Percentiles rank a stretch among this genome's conserved stretches.
Conservation (phyloP, 2,888 invertebrate species). For the Herminia tarsipennalis region DNA sequence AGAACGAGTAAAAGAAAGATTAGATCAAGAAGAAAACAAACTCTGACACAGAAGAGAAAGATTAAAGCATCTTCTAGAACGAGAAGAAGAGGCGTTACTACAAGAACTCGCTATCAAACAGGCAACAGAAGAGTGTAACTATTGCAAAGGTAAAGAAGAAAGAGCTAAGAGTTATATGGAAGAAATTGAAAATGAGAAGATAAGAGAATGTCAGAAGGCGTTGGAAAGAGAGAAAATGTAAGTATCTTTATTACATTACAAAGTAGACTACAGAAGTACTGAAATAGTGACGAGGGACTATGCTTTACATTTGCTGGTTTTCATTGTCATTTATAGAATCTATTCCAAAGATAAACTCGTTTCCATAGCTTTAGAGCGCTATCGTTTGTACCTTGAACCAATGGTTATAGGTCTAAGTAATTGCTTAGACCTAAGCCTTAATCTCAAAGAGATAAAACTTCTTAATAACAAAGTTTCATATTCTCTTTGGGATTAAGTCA, state of each 20-base stretch:
- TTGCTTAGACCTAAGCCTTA: too few relatives aligned
- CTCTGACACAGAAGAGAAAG: constrained; percentile 74
- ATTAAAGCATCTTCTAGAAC: constrained; percentile 57
- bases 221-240: constrained; percentile 77
- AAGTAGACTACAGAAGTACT: too few relatives aligned
- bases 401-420: too few relatives aligned
- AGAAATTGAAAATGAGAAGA: constrained; percentile 66
- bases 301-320: too few relatives aligned
- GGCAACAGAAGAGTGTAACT: constrained; percentile 59
- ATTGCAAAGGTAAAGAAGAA: constrained; percentile 61
- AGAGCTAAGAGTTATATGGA: constrained; percentile 55
- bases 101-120: constrained; percentile 60
- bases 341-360: too few relatives aligned
- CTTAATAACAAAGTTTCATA: too few relatives aligned
- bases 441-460: too few relatives aligned
- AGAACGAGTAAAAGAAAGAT: constrained; percentile 63
- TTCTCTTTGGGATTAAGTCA: too few relatives aligned
- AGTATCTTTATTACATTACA: constrained; percentile 40
- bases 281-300: too few relatives aligned
- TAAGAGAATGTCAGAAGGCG: constrained; percentile 70
- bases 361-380: too few relatives aligned
- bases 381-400: too few relatives aligned
- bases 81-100: constrained; percentile 60
- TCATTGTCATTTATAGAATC: too few relatives aligned
- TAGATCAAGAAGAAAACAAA: constrained; percentile 65